Conservation (phyloP, 2,888 invertebrate species). For the Trachelus troglodyta region DNA sequence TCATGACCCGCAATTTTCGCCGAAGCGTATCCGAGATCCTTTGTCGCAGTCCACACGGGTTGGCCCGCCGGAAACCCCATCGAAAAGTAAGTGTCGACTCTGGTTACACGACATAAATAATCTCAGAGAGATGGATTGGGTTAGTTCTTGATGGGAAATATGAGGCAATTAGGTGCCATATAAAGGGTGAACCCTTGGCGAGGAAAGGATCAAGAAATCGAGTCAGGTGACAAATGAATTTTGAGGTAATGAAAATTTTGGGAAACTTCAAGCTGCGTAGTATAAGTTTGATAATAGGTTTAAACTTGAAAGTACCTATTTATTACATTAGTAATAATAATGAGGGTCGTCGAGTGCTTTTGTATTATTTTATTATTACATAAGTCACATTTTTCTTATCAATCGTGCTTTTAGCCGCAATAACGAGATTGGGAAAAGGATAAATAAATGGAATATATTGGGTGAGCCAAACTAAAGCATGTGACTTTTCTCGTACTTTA, state of each 20-base stretch:
- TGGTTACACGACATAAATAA: not conserved
- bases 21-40: conserved; percentile 74
- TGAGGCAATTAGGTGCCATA: not conserved
- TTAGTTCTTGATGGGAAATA: not conserved
- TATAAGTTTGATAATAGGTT: not conserved
- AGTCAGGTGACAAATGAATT: not conserved
- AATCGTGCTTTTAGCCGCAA: not conserved
- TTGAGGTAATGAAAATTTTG: no score
- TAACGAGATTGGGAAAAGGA: no score
- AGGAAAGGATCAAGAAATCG: not conserved
- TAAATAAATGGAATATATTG: not conserved
- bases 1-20: conserved; percentile 80
- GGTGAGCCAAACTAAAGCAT: not conserved
- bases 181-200: not conserved
- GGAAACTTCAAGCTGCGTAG: not conserved
- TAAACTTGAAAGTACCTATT: not conserved
- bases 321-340: not conserved
- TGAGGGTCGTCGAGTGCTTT: not conserved
- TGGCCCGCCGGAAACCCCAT: conserved; percentile 35
- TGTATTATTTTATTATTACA: not conserved
- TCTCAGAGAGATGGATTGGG: not conserved
- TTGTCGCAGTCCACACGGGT: conserved; percentile 46
- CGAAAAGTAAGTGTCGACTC: conserved; percentile 46
- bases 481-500: not conserved
- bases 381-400: not conserved